phyloP scores from a whole-genome alignment of 2,797 vertebrate genomes.

The Etheostoma perlongum region DNA sequence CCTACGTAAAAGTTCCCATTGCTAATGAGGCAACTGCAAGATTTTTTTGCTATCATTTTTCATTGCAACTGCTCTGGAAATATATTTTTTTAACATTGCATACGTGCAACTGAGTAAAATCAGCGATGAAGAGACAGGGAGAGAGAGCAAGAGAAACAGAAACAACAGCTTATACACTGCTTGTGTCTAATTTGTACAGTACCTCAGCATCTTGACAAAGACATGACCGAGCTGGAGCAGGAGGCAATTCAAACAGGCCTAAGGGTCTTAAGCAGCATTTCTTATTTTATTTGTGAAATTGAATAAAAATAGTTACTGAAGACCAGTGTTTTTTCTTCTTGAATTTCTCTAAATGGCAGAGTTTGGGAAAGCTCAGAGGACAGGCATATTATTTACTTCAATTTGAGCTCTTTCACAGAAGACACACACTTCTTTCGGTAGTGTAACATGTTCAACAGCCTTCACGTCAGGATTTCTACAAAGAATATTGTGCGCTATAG shows the following conservation, averaged over 20 bases:
- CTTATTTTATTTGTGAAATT: slow-evolving; percentile 8
- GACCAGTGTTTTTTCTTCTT: neutral
- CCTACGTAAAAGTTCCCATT: neutral
- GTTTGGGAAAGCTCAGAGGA: slow-evolving; percentile 10
- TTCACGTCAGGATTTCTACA: neutral
- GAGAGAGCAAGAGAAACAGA: slow-evolving; percentile 1
- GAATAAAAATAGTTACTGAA: slow-evolving; percentile 32
- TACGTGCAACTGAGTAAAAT: neutral
- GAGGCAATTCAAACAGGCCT: slow-evolving; percentile 47
- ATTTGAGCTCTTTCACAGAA: neutral
- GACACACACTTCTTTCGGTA: neutral
- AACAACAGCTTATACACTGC: slow-evolving; percentile 39
- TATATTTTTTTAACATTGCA: too few relatives aligned
- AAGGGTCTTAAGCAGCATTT: slow-evolving; percentile 26
- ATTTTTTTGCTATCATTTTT: slow-evolving; percentile 4
- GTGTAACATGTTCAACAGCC: neutral
- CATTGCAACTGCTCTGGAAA: neutral
- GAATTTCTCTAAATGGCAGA: slow-evolving; percentile 10
- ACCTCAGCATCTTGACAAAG: slow-evolving; percentile 38
- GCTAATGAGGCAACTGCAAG: neutral
- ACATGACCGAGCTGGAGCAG: slow-evolving; percentile 44
- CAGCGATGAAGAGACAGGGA: slow-evolving; percentile 6
- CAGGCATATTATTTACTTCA: slow-evolving; percentile 15
- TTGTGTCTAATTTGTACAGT: slow-evolving; percentile 49
- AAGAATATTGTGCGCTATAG: neutral